Percentiles rank a stretch among this genome's conserved stretches.
These are phyloP conservation scores for Brachionus rubens DNA, from an alignment of 1,140 invertebrate genomes.

Conservation along the genomic window DNA sequence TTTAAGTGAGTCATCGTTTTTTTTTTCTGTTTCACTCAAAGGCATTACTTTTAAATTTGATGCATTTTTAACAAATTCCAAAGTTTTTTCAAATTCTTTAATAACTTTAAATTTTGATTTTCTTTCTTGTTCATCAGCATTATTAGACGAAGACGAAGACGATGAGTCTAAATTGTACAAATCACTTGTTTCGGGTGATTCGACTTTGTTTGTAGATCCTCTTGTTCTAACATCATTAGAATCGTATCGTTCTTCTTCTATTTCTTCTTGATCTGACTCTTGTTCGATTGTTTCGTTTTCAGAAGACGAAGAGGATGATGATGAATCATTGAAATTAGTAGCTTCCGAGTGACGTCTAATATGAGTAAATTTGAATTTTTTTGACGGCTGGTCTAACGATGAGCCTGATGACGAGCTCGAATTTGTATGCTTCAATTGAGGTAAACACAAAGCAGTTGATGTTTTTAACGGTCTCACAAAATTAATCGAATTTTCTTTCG, in stretches of 20 bases:
- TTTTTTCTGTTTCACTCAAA: not conserved
- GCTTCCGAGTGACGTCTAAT: not conserved
- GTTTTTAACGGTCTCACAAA: not conserved
- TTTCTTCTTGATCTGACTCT: not conserved
- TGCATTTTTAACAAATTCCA: not conserved
- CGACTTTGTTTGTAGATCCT: not conserved
- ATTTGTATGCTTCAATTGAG: not conserved
- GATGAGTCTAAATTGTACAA: not conserved
- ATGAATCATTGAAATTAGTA: not conserved
- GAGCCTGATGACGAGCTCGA: conserved; percentile 5
- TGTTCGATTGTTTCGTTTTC: not conserved
- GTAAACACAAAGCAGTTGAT: not conserved
- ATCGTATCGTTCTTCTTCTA: not conserved
- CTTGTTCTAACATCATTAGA: not conserved
- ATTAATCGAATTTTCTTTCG: not conserved
- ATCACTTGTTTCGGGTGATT: conserved; percentile 5
- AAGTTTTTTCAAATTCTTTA: conserved; percentile 14
- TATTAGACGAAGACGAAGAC: not conserved
- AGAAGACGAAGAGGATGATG: not conserved
- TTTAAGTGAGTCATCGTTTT: not conserved
- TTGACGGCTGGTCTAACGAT: not conserved
- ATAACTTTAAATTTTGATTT: not conserved
- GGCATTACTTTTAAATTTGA: not conserved
- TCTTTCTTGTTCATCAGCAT: not conserved
- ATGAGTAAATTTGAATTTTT: not conserved